phyloP scores from a whole-genome alignment of 2,797 vertebrate species.

The Accipiter badius region DNA sequence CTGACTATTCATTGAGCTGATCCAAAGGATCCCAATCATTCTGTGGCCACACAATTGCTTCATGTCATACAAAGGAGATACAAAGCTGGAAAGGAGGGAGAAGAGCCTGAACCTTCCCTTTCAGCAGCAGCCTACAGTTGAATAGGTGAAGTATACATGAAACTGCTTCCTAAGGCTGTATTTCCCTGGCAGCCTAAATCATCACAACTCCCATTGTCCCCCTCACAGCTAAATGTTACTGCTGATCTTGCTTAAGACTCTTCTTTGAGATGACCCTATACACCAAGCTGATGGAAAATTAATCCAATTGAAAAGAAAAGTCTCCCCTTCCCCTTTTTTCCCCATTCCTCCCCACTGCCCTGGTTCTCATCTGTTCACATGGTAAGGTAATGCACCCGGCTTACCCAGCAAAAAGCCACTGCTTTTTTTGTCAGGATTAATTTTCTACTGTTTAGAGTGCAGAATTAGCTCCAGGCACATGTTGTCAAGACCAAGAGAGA shows the following conservation, averaged over 20 bases:
- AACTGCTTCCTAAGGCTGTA: neutral
- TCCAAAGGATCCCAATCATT: neutral
- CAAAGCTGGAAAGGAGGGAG: neutral
- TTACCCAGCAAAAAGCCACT: neutral
- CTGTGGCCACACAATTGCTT: neutral
- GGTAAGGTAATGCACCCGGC: neutral
- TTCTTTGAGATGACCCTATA: neutral
- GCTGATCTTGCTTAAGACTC: neutral
- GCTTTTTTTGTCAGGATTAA: neutral
- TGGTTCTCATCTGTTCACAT: neutral
- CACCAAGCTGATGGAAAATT: neutral
- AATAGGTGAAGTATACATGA: neutral
- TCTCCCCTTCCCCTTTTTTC: neutral
- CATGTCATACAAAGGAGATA: neutral
- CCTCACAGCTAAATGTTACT: neutral
- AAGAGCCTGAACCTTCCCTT: neutral
- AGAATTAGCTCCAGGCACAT: neutral
- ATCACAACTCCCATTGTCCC: neutral
- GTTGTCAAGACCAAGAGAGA: neutral
- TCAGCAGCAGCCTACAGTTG: neutral
- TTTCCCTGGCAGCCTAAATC: neutral
- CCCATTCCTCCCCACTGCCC: neutral
- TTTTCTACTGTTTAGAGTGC: neutral
- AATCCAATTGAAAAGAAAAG: neutral
- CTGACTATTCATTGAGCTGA: neutral